Evolutionary conservation across 2,888 invertebrate species (phyloP).

Genomic region (Tiliacea citrago): DNA sequence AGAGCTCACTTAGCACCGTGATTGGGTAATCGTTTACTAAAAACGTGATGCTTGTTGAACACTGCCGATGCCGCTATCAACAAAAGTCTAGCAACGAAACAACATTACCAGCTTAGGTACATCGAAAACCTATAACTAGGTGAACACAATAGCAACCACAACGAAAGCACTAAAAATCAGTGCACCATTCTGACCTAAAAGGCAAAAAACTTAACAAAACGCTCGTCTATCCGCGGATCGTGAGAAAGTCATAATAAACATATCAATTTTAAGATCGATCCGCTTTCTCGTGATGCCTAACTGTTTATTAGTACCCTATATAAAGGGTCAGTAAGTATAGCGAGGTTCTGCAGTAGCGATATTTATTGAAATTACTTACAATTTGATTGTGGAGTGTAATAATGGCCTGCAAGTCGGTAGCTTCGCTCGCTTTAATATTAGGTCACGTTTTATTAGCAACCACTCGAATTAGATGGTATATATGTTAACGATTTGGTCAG

Average conservation of each 20-base stretch:
- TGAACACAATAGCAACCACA: constrained; percentile 23
- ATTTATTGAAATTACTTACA: constrained; percentile 90
- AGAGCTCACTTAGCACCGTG: too few relatives aligned
- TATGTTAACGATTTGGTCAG: constrained; percentile 66
- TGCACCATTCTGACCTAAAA: constrained; percentile 44
- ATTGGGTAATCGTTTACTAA: neutral
- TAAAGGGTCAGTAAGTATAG: constrained; percentile 84
- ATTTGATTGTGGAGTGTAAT: constrained; percentile 88
- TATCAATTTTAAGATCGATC: constrained; percentile 87
- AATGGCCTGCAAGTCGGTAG: constrained; percentile 85
- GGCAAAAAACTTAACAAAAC: constrained; percentile 53
- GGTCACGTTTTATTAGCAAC: constrained; percentile 84
- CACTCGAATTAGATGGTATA: constrained; percentile 85
- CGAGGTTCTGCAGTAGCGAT: constrained; percentile 78
- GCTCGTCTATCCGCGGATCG: constrained; percentile 76
- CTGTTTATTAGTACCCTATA: constrained; percentile 88
- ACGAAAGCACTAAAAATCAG: constrained; percentile 52
- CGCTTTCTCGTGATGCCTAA: constrained; percentile 89
- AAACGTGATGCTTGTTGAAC: neutral
- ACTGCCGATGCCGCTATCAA: constrained; percentile 2
- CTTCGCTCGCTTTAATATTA: constrained; percentile 82
- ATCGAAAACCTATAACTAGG: constrained; percentile 8
- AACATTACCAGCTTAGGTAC: constrained; percentile 3
- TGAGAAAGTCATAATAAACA: constrained; percentile 90
- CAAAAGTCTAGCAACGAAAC: neutral